Evolutionary conservation across 2,797 vertebrate species (phyloP), one percentile per base, ranked within the genome.

Genomic region (Pipistrellus nathusii): DNA sequence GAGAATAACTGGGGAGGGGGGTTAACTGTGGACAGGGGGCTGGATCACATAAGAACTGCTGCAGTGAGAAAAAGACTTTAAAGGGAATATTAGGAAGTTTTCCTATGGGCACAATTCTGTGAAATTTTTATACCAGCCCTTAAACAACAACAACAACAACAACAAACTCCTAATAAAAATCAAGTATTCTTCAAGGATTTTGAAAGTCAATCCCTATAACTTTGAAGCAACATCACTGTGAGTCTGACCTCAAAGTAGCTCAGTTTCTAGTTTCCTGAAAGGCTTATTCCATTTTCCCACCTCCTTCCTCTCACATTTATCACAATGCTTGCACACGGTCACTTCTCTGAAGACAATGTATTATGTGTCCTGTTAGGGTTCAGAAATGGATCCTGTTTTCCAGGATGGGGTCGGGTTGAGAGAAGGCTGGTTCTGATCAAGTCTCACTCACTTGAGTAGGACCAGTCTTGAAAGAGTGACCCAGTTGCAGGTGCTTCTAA

Each of bases 81-180:
- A 85, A 90, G 80, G 59, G n/a, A 91, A 77, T 59, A 73, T 73
- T 85, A 73, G 20, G 14, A 80, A 38, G n/a, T 23, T 51, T 82
- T 76, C n/a, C 44, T 62, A 57, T 32, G 35, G 48, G 35, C 88
- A 87, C 35, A 57, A 46, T 7, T 48, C 20, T 83, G 14, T 73
- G 73, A 71, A 62, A 78, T 51, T 83, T 85, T 83, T 91, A 86
- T 64, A 72, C 2, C 15, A n/a, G 2, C n/a, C 14, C 62, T 95
- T 48, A 14, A 48, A 48, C 12, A 48, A 48, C 38, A 38, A 38
- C 35, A 38, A 38, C 35, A 38, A 38, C n/a, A n/a, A n/a, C n/a
- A n/a, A n/a, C n/a, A 38, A 3, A 38, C 2, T 53, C n/a, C 23
- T 62, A 89, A 90, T 59, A 83, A 81, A 80, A 77, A 18, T 78